phyloP scores from a whole-genome alignment of 2,888 invertebrate genomes.

The Parochlus steinenii region DNA sequence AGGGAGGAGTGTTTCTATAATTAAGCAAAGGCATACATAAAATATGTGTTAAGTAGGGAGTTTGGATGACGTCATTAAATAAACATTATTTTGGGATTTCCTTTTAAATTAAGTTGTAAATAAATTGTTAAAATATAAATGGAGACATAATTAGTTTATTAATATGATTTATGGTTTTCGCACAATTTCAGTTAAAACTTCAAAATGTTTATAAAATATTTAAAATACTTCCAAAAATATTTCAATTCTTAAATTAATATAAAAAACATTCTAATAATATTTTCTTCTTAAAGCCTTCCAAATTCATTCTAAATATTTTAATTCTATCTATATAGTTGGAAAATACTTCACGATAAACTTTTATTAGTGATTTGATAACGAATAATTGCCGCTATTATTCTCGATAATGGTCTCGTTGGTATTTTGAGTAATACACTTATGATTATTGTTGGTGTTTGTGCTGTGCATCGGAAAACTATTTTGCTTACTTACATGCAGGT shows the following conservation, averaged over 20 bases:
- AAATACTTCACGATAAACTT: background rate
- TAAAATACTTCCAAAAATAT: background rate
- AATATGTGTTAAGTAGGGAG: background rate
- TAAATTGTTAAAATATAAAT: background rate
- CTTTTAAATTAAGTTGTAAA: background rate
- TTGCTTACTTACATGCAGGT: slow-evolving; percentile 24
- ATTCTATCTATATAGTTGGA: too few relatives aligned
- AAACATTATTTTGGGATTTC: background rate
- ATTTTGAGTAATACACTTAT: background rate
- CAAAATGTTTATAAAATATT: too few relatives aligned
- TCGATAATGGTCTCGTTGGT: slow-evolving; percentile 5
- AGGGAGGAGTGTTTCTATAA: slow-evolving; percentile 28
- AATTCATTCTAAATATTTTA: too few relatives aligned
- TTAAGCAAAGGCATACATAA: background rate
- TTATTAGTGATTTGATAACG: background rate
- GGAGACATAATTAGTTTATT: too few relatives aligned
- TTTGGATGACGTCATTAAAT: background rate
- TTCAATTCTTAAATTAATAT: background rate
- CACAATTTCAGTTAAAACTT: too few relatives aligned
- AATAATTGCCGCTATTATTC: slow-evolving; percentile 1
- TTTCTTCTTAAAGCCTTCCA: background rate
- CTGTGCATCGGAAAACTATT: slow-evolving; percentile 4
- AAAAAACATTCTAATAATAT: background rate
- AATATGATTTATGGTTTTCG: too few relatives aligned
- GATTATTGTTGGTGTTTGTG: too few relatives aligned